These are phyloP conservation scores for Chironomus tepperi DNA, from an alignment of 1,140 invertebrate genomes.

Conservation along the genomic window DNA sequence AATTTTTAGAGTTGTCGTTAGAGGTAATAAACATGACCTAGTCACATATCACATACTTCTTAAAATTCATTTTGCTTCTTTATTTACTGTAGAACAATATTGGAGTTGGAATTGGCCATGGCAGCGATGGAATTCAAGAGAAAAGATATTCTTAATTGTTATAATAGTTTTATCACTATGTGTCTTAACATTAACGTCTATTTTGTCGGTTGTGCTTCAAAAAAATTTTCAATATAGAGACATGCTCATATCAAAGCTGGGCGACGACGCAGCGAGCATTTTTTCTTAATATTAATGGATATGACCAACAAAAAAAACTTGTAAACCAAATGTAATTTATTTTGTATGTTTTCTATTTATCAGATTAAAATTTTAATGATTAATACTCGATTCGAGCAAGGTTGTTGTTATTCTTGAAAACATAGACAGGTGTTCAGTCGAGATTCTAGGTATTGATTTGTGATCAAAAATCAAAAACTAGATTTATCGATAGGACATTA, in stretches of 20 bases:
- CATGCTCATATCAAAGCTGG: neutral
- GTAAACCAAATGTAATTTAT: too few relatives aligned
- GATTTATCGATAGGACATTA: neutral
- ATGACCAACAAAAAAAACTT: too few relatives aligned
- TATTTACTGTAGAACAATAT: neutral
- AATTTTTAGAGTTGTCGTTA: too few relatives aligned
- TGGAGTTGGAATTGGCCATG: neutral
- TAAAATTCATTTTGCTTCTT: too few relatives aligned
- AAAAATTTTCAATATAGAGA: neutral
- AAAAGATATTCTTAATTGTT: neutral
- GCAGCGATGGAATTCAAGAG: neutral
- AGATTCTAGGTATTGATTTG: too few relatives aligned
- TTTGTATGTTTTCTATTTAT: too few relatives aligned
- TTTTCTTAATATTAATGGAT: too few relatives aligned
- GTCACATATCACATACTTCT: too few relatives aligned
- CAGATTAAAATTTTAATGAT: neutral
- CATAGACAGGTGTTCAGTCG: too few relatives aligned
- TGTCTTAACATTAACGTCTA: neutral
- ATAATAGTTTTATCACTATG: neutral
- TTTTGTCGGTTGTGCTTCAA: neutral
- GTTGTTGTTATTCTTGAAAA: too few relatives aligned
- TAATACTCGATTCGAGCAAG: neutral
- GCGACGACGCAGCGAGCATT: neutral
- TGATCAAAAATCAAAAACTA: too few relatives aligned
- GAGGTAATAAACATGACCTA: too few relatives aligned